Percentiles rank a stretch among this genome's conserved stretches.
phyloP scores from a whole-genome alignment of 1,140 invertebrate species.

The Pomacea maculata region DNA sequence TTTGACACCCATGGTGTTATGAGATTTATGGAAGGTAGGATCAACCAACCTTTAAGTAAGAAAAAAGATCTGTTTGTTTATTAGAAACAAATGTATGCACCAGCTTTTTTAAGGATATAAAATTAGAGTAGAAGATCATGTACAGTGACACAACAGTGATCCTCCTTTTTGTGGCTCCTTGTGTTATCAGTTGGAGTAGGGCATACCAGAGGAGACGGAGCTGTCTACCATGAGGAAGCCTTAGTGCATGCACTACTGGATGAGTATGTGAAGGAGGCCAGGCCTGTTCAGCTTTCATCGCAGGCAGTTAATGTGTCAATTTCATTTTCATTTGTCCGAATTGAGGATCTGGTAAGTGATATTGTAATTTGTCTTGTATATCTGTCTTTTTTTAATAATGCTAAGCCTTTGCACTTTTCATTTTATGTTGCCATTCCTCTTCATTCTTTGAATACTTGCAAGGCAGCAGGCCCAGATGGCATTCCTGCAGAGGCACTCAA shows the following conservation, averaged over 20 bases:
- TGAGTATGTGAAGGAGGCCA: constrained; percentile 26
- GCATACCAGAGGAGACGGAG: not conserved
- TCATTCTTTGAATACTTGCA: too few species aligned
- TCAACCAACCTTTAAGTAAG: too few species aligned
- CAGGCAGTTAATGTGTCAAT: constrained; percentile 29
- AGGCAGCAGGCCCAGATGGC: too few species aligned
- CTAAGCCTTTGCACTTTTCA: not conserved
- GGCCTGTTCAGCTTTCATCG: constrained; percentile 16
- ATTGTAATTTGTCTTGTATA: not conserved
- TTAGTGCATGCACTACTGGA: constrained; percentile 18
- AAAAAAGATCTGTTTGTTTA: too few species aligned
- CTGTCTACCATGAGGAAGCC: constrained; percentile 10
- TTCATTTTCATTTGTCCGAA: constrained; percentile 29
- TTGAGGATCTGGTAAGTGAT: constrained; percentile 31
- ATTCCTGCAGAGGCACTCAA: too few species aligned
- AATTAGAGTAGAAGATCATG: too few species aligned
- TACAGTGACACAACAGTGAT: too few species aligned
- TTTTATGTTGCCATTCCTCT: not conserved
- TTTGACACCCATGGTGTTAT: too few species aligned
- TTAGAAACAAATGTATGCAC: too few species aligned
- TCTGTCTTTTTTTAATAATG: not conserved
- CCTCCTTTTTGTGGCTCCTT: too few species aligned
- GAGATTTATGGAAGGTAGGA: too few species aligned
- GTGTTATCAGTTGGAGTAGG: not conserved
- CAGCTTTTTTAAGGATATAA: too few species aligned